Base-by-base conservation (phyloP, 2,113 vertebrate genomes). In the Cariama cristata region DNA sequence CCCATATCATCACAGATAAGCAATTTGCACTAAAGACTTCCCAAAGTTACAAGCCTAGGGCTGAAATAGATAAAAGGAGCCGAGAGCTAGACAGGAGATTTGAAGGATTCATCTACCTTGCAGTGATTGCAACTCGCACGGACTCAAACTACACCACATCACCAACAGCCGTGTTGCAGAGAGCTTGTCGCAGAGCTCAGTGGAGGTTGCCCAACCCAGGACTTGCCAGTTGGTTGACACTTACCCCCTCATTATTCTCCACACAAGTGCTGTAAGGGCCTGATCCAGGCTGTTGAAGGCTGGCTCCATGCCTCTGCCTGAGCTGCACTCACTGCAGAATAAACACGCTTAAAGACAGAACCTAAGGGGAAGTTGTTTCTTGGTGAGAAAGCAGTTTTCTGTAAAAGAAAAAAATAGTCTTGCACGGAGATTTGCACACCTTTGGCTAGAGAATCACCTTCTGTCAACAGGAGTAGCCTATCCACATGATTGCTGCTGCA, bases 381-480 rank as follows among this genome's bases (percentile, higher is more conserved):
- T 85, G 27, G 20, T 68, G 74, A 73, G 27, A 79, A 85, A 88
- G 27, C 32, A 86, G 23, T 27, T 92, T 85, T 90, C 59, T 71
- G 20, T 82, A 52, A 73, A 83, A 86, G 10, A 12, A 38, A 35
- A 52, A 89, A 12, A 5, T 3, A 60, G 20, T 32, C 20, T 66
- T 79, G 45, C 32, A 7, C 0, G 0, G 50, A 72, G 26, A 62
- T 63, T 47, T 63, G 49, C 0, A 0, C 12, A 45, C n/a, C 45
- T 79, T 76, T 93, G 68, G 52, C 35, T 90, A 75, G 69, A 52
- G 52, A 76, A 86, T 55, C 1, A 0, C 49, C 52, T 47, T 67
- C 73, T 40, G 7, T 59, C 49, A 82, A 76, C 30, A 83, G 35
- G 33, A 88, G 42, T 16, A 75, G 26, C 17, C 21, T 47, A 42